Evolutionary conservation across 1,140 invertebrate genomes (phyloP).

Genomic region (Apocrypta bakeri): DNA sequence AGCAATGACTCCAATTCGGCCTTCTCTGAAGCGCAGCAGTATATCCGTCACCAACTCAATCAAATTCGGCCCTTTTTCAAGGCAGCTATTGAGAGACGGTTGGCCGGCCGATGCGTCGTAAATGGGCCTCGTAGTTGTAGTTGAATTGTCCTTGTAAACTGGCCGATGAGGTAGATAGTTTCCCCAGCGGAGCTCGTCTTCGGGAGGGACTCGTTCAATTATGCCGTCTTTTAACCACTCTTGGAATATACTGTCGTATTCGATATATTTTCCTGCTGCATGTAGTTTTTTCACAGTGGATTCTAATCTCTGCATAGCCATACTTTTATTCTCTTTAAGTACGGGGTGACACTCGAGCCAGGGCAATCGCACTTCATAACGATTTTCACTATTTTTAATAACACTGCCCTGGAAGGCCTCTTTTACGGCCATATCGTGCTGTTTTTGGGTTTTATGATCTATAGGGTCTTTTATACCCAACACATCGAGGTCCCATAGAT

Average conservation of each 20-base stretch:
- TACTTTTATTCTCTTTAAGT: constrained; percentile 47
- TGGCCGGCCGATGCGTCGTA: constrained; percentile 52
- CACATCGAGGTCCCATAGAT: constrained; percentile 65
- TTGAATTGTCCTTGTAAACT: constrained; percentile 45
- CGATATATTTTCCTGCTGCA: neutral
- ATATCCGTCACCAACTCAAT: neutral
- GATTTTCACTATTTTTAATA: constrained; percentile 12
- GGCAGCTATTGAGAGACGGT: constrained; percentile 5
- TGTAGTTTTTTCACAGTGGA: neutral
- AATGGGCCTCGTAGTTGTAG: constrained; percentile 52
- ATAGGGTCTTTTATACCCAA: constrained; percentile 65
- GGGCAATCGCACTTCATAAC: constrained; percentile 18
- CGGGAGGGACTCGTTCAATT: constrained; percentile 47
- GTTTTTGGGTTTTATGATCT: constrained; percentile 52
- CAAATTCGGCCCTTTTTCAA: neutral
- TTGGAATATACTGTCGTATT: neutral
- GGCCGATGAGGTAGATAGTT: constrained; percentile 52
- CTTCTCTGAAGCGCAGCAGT: neutral
- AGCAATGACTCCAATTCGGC: neutral
- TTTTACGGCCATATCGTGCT: neutral
- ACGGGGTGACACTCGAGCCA: constrained; percentile 19
- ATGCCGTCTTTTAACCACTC: constrained; percentile 33
- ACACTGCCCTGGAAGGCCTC: neutral
- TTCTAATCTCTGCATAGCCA: neutral
- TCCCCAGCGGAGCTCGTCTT: neutral